A percentile compares a stretch with the other conserved stretches of the same genome.
Conservation (phyloP, 1,140 invertebrate species). For the Nephotettix cincticeps region DNA sequence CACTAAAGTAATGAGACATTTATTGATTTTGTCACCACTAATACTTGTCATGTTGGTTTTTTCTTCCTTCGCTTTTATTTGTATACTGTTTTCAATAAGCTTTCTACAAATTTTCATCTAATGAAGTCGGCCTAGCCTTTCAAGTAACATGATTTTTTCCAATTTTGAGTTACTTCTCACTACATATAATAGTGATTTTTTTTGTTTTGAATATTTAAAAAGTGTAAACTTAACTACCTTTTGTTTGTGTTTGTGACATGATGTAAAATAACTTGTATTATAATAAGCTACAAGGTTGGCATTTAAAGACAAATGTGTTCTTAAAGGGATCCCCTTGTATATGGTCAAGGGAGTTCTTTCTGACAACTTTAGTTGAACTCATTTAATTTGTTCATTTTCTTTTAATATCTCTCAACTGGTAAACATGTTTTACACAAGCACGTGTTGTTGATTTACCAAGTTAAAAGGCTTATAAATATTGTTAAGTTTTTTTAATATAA, state of each 20-base stretch:
- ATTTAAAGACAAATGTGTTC: background rate
- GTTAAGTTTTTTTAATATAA: too few species aligned
- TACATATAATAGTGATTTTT: background rate
- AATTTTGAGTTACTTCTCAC: background rate
- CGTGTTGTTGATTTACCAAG: too few species aligned
- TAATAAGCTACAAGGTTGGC: background rate
- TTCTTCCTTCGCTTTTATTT: background rate
- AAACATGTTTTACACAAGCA: too few species aligned
- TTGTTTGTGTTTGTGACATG: background rate
- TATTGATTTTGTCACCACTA: conserved; percentile 1
- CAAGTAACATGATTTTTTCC: background rate
- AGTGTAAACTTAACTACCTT: background rate
- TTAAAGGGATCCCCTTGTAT: background rate
- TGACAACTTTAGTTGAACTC: too few species aligned
- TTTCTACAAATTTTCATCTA: too few species aligned
- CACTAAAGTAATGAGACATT: background rate
- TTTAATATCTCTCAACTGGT: too few species aligned
- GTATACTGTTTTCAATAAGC: background rate
- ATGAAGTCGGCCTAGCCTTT: too few species aligned
- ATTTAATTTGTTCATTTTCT: too few species aligned
- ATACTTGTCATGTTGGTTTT: background rate
- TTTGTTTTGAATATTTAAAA: background rate
- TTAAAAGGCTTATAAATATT: too few species aligned
- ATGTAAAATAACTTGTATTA: background rate
- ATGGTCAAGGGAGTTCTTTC: background rate